These are phyloP conservation scores for Ophthalmolycus amberensis DNA, from an alignment of 2,113 vertebrate genomes.

Conservation along the genomic window DNA sequence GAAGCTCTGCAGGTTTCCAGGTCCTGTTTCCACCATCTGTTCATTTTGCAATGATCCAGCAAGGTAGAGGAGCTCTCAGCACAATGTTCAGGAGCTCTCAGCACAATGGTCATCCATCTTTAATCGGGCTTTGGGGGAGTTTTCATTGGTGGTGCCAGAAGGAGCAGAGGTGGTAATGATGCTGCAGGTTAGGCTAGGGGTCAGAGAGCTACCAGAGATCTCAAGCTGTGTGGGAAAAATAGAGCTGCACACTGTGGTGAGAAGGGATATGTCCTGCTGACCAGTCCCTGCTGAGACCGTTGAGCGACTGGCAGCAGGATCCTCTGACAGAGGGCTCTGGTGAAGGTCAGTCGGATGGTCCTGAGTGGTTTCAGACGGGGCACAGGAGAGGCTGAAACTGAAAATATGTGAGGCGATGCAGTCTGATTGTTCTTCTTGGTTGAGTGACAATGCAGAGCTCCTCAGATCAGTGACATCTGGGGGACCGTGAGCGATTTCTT, in stretches of 20 bases:
- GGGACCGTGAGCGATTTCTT: constrained; percentile 14
- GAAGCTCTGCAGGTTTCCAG: constrained; percentile 31
- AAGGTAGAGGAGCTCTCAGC: constrained; percentile 26
- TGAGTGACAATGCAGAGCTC: constrained; percentile 8
- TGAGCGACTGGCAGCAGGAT: not conserved
- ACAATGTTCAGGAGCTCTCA: constrained; percentile 20
- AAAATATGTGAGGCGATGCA: constrained; percentile 22
- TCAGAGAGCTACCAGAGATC: not conserved
- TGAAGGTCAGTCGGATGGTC: constrained; percentile 34
- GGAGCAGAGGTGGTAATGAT: constrained; percentile 23
- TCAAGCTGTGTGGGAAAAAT: constrained; percentile 6
- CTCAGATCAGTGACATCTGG: constrained; percentile 15
- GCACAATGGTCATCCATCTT: constrained; percentile 29
- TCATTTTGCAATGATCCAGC: constrained; percentile 37
- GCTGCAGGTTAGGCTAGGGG: not conserved
- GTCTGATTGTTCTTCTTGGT: constrained; percentile 30
- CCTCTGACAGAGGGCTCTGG: constrained; percentile 12
- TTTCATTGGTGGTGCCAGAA: constrained; percentile 15
- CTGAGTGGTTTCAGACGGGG: constrained; percentile 9
- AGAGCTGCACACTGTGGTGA: constrained; percentile 7
- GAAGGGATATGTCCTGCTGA: constrained; percentile 13
- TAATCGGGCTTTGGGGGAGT: not conserved
- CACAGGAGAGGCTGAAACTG: constrained; percentile 1
- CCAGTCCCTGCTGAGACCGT: not conserved
- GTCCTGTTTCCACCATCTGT: constrained; percentile 57